Conservation (phyloP, 2,113 vertebrate genomes). For the Leptosomus discolor region DNA sequence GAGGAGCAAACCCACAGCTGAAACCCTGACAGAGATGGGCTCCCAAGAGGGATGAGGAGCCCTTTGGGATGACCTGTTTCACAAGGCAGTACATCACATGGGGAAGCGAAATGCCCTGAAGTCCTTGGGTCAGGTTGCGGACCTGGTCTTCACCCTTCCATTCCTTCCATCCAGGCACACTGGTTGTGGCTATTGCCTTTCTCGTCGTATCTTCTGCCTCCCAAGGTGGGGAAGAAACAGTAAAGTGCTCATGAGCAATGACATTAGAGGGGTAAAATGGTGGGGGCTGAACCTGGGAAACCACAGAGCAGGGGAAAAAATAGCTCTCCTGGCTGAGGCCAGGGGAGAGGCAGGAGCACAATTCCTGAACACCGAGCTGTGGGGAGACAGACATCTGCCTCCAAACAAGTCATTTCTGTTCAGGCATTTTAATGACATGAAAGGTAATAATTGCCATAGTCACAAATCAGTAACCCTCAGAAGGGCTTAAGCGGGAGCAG, state of each 20-base stretch:
- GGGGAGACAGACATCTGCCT: neutral
- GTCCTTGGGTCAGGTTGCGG: neutral
- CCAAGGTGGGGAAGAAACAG: neutral
- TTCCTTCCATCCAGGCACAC: neutral
- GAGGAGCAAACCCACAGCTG: neutral
- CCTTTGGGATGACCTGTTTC: neutral
- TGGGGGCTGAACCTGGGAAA: neutral
- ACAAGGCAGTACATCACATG: neutral
- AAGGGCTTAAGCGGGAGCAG: neutral
- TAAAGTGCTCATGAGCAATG: neutral
- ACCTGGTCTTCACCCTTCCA: neutral
- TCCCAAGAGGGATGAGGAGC: neutral
- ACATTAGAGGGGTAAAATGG: accelerated
- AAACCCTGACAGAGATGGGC: neutral
- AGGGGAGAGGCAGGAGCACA: neutral
- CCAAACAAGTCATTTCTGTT: neutral
- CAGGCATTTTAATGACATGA: neutral
- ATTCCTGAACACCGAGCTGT: neutral
- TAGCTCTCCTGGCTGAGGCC: neutral
- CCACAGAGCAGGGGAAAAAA: neutral
- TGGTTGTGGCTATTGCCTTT: neutral
- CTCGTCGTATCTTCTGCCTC: neutral
- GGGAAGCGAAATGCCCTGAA: neutral
- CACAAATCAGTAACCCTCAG: neutral
- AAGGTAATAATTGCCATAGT: neutral